Percentiles rank a stretch among this genome's conserved stretches.
These are phyloP conservation scores for Lathronympha strigana DNA, from an alignment of 2,888 invertebrate genomes.

Conservation along the genomic window DNA sequence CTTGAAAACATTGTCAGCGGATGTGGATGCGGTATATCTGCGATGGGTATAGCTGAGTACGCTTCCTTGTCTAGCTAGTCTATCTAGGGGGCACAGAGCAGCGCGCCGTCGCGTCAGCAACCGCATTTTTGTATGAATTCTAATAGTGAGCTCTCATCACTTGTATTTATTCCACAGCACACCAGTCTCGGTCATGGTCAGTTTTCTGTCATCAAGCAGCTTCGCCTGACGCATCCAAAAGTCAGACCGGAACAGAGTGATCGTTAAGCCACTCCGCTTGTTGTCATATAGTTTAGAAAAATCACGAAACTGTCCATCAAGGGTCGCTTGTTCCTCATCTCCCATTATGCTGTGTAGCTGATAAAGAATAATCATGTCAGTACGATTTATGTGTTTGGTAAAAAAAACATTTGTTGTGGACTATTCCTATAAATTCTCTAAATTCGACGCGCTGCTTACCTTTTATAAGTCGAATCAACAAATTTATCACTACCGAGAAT, in stretches of 20 bases:
- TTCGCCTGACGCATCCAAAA: conserved; percentile 74
- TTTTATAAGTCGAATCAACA: too few relatives aligned
- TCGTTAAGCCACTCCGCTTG: conserved; percentile 62
- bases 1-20: too few relatives aligned
- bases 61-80: too few relatives aligned
- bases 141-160: conserved; percentile 4
- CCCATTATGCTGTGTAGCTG: conserved; percentile 53
- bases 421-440: too few relatives aligned
- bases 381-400: too few relatives aligned
- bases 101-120: too few relatives aligned
- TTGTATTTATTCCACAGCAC: conserved; percentile 61
- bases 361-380: not conserved
- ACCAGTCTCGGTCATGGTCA: conserved; percentile 76
- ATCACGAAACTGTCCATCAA: conserved; percentile 65
- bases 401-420: too few relatives aligned
- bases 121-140: too few relatives aligned
- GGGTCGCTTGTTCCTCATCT: conserved; percentile 67
- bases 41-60: too few relatives aligned
- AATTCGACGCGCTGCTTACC: too few relatives aligned
- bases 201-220: conserved; percentile 66
- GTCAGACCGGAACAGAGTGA: conserved; percentile 66
- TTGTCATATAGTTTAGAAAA: conserved; percentile 60
- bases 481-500: not conserved
- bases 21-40: too few relatives aligned
- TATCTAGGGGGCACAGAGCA: too few relatives aligned